Evolutionary conservation across 2,888 invertebrate genomes (phyloP).

Genomic region (Pristionchus entomophagus): DNA sequence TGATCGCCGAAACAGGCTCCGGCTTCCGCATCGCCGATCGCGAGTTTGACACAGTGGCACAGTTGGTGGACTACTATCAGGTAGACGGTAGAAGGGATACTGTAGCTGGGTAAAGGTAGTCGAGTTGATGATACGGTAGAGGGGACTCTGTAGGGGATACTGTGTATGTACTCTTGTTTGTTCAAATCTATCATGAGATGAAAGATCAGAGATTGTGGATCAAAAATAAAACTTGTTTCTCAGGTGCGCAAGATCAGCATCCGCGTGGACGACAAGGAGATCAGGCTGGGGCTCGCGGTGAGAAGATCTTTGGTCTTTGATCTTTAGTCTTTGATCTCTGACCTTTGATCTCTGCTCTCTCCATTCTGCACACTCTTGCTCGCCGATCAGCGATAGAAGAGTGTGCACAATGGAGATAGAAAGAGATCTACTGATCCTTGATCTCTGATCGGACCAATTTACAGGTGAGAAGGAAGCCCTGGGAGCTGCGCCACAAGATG

Average conservation of each 20-base stretch:
- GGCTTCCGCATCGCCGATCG: constrained; percentile 49
- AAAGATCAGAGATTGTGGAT: background rate
- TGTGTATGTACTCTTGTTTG: background rate
- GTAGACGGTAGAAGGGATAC: constrained; percentile 23
- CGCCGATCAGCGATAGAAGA: no score
- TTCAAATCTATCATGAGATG: no score
- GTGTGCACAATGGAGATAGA: no score
- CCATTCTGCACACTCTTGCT: no score
- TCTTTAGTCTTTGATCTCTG: background rate
- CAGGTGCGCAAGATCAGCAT: constrained; percentile 50
- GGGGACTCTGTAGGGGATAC: background rate
- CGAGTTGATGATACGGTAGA: background rate
- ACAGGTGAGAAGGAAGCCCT: constrained; percentile 48
- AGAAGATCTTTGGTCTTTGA: background rate
- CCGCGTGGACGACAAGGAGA: background rate
- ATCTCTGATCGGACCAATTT: no score
- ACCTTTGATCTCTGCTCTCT: background rate
- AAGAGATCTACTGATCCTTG: no score
- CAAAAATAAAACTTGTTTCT: constrained; percentile 5
- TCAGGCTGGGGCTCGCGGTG: constrained; percentile 50
- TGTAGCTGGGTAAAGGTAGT: background rate
- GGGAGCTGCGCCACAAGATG: constrained; percentile 57
- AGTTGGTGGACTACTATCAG: constrained; percentile 52
- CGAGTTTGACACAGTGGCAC: constrained; percentile 50
- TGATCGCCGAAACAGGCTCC: constrained; percentile 44